Evolutionary conservation across 2,113 vertebrate genomes (phyloP), one percentile per base, ranked within the genome.

Genomic region (Eulemur rufifrons): DNA sequence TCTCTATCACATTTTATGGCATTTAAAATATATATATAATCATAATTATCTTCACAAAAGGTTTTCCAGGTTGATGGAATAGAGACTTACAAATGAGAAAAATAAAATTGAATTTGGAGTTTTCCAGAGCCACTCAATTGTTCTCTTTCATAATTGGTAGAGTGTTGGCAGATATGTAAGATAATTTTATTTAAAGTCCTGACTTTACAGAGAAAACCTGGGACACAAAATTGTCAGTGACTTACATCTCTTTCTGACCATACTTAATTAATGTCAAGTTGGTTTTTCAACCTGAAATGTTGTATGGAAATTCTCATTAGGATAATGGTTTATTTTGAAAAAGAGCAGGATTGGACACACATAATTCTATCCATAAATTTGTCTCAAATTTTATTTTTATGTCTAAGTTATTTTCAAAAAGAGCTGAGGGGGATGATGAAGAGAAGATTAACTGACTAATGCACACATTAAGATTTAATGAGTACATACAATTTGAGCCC

Each of bases 71-170:
- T 71, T 85, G 17, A 8, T 85, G 1, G 1, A 68, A 52, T 3
- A 20, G 9, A 71, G 23, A 68, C 0, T 39, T 71, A 52, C 7
- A 86, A 95, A 86, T 52, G 14, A 86, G 20, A 82, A 71, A 71
- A 71, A 4, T 29, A 29, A 83, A 27, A 13, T 27, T 45, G 1
- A 95, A 47, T 27, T 81, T 47, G 23, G 6, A 77, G 68, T 45
- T 45, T 32, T 14, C 2, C 0, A 68, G 32, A 45, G 11, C 21
- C 3, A 50, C 0, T 45, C 20, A 77, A 27, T 7, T 66, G 15
- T 20, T 71, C 4, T 89, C 0, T 54, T 39, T 5, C 29, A 54
- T 78, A 47, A 37, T 6, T 69, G 13, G 59, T 59, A 34, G 42
- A 59, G 0, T n/a, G 4, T 0, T 78, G 47, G 2, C 20, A 83